These are phyloP conservation scores for Orthonevra nobilis DNA, from an alignment of 2,888 invertebrate species.

Conservation along the genomic window DNA sequence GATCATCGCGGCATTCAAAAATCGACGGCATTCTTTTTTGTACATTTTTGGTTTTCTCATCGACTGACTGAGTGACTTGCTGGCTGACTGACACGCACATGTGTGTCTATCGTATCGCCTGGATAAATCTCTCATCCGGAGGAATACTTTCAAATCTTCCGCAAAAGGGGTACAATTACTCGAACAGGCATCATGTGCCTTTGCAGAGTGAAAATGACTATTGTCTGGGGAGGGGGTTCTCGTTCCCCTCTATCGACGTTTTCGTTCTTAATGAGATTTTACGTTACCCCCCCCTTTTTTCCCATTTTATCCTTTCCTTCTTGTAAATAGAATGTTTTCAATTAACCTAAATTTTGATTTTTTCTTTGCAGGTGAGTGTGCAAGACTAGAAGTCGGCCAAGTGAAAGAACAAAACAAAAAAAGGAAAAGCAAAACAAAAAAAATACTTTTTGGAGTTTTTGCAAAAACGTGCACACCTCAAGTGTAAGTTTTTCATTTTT, in stretches of 20 bases:
- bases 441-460: background rate
- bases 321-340: constrained; percentile 21
- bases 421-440: no score
- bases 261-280: constrained; percentile 24
- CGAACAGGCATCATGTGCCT: no score
- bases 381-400: constrained; percentile 11
- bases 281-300: no score
- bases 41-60: background rate
- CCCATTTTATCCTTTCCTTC: background rate
- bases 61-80: background rate
- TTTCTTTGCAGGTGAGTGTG: constrained; percentile 35
- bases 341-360: constrained; percentile 31
- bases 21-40: background rate
- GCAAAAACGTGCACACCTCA: no score
- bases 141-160: constrained; percentile 19
- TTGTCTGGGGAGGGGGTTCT: background rate
- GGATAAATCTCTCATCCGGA: constrained; percentile 23
- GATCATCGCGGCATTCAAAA: background rate
- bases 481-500: constrained; percentile 12
- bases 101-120: background rate
- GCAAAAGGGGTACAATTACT: no score
- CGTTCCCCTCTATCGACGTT: constrained; percentile 13
- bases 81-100: constrained; percentile 3
- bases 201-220: constrained; percentile 10
- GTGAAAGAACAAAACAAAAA: no score